These are phyloP conservation scores for Cheracebus regulus DNA, from an alignment of 2,797 vertebrate genomes.

Conservation along the genomic window DNA sequence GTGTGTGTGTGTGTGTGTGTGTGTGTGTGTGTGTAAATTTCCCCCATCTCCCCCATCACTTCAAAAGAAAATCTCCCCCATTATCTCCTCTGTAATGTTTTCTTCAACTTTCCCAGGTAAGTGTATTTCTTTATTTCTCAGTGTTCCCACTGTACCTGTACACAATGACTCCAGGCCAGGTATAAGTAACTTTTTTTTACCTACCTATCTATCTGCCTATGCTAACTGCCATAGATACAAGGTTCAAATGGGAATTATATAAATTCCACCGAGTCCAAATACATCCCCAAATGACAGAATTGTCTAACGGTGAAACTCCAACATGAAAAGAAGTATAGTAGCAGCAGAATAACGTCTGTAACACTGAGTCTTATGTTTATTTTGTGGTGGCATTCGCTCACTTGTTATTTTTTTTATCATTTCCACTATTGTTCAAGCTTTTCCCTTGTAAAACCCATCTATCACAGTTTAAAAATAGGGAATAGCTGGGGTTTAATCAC, in stretches of 20 bases:
- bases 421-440: neutral
- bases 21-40: no score
- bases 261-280: neutral
- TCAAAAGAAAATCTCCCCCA: neutral
- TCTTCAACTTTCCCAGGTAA: neutral
- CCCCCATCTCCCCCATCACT: neutral
- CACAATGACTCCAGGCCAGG: neutral
- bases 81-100: neutral
- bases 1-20: no score
- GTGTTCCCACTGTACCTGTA: neutral
- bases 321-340: conserved; percentile 7
- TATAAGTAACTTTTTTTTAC: neutral
- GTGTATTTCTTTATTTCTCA: neutral
- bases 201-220: neutral
- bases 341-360: neutral
- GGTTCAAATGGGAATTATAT: neutral
- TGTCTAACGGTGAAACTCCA: neutral
- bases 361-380: neutral
- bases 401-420: neutral
- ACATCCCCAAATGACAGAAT: neutral
- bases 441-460: neutral
- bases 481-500: neutral
- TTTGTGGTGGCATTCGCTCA: neutral
- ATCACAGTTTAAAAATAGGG: neutral
- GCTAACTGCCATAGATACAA: neutral